Conservation (phyloP, 2,797 vertebrate species). For the Ispidina lecontei region DNA sequence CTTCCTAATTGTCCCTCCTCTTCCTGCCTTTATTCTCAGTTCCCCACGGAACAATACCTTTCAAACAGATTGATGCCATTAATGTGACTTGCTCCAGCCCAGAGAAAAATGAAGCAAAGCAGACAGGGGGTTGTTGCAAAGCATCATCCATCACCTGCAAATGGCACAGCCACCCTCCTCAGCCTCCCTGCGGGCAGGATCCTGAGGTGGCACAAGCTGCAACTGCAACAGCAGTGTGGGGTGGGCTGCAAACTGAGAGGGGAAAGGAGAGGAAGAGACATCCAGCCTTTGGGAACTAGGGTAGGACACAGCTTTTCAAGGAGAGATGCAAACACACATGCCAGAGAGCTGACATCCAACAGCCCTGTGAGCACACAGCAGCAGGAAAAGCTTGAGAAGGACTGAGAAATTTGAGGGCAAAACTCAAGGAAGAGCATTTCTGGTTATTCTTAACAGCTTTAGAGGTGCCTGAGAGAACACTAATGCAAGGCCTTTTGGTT, state of each 20-base stretch:
- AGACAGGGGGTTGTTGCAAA: rapidly evolving
- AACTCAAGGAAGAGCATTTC: not conserved
- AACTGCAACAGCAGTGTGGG: not conserved
- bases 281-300: not conserved
- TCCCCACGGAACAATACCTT: not conserved
- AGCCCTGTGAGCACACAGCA: no score
- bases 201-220: not conserved
- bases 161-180: not conserved
- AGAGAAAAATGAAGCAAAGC: not conserved
- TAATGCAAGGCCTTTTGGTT: no score
- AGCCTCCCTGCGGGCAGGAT: not conserved
- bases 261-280: not conserved
- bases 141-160: not conserved
- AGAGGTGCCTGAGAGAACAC: no score
- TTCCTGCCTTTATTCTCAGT: not conserved
- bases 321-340: not conserved
- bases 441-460: no score
- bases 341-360: no score
- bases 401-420: not conserved
- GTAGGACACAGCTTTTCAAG: not conserved
- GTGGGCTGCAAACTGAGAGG: not conserved
- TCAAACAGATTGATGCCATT: not conserved
- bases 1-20: not conserved
- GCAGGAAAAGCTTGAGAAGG: not conserved
- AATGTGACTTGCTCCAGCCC: not conserved